Base-by-base conservation (phyloP, 2,113 vertebrate genomes). In the Pseudopipra pipra region DNA sequence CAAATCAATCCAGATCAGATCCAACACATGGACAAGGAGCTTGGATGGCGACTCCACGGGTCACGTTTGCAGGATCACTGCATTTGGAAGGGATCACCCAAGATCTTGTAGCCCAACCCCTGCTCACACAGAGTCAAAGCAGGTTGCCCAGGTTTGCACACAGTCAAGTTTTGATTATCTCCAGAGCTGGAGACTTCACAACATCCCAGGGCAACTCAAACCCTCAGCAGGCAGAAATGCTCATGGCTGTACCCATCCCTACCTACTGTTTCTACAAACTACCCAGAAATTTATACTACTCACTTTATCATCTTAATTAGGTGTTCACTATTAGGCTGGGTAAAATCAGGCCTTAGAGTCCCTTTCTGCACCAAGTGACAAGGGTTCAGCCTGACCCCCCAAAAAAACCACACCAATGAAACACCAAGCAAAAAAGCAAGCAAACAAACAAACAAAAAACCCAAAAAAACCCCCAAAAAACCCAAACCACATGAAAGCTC, bases 121-220 rank as follows among this genome's bases (percentile, higher is more conserved):
- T 51, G 68, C 23, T 9, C 61, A 54, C 0, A 0, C 22, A 77
- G 37, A 74, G 31, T 22, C 22, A 44, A 3, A 73, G 46, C 14
- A 70, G 61, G n/a, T 10, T 54, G n/a, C 25, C 51, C 41, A 51
- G n/a, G 17, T 55, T 10, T 22, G 15, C 14, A 66, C 5, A 18
- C 4, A 30, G 20, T 5, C 33, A 58, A 37, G 23, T 43, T 62
- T 51, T 59, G 7, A 54, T 25, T 9, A 37, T 20, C 9, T 66
- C 43, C 28, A 78, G 51, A 72, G 35, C 35, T 72, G 35, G 15
- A 80, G 27, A 68, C 27, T 51, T 63, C 39, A 63, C 24, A 76
- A 33, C 22, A 77, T 14, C 30, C 73, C 61, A 56, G 51, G 27
- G 6, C 66, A 87, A 71, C 25, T 20, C 20, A 37, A 81, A 5